Percentiles rank a stretch among this genome's conserved stretches.
Conservation (phyloP, 2,113 vertebrate species). For the Pycnonotus jocosus region DNA sequence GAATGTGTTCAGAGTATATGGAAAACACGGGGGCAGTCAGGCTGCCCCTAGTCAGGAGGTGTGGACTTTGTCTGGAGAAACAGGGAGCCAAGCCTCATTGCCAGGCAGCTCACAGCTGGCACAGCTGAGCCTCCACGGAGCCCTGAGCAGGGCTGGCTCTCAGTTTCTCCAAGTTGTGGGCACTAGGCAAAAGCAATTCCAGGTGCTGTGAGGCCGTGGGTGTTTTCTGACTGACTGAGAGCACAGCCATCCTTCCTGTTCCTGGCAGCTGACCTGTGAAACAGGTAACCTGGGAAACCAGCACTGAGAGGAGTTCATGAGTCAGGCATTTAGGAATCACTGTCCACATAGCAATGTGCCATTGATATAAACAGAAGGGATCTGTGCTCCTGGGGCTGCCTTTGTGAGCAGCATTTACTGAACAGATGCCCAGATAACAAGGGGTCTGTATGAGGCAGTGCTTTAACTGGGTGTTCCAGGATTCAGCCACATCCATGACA, state of each 20-base stretch:
- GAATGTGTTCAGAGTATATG: neutral
- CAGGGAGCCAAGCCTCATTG: neutral
- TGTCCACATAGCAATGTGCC: neutral
- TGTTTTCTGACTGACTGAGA: neutral
- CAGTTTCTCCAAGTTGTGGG: neutral
- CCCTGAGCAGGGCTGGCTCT: neutral
- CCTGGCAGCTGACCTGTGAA: neutral
- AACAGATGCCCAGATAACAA: neutral
- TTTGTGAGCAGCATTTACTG: neutral
- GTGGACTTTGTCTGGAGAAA: neutral
- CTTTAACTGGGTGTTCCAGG: neutral
- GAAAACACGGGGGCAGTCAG: neutral
- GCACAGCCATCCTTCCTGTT: neutral
- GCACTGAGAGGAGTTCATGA: neutral
- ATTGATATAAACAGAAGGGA: neutral
- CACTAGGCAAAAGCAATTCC: neutral
- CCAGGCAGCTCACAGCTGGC: neutral
- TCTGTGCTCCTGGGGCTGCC: neutral
- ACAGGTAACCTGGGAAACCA: neutral
- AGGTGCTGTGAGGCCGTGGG: neutral
- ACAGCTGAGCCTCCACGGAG: neutral
- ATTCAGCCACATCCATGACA: rapidly evolving
- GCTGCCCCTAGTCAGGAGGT: neutral
- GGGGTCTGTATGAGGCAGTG: neutral
- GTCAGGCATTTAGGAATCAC: neutral